phyloP scores from a whole-genome alignment of 2,888 invertebrate genomes.

The Trachelus tabidus region DNA sequence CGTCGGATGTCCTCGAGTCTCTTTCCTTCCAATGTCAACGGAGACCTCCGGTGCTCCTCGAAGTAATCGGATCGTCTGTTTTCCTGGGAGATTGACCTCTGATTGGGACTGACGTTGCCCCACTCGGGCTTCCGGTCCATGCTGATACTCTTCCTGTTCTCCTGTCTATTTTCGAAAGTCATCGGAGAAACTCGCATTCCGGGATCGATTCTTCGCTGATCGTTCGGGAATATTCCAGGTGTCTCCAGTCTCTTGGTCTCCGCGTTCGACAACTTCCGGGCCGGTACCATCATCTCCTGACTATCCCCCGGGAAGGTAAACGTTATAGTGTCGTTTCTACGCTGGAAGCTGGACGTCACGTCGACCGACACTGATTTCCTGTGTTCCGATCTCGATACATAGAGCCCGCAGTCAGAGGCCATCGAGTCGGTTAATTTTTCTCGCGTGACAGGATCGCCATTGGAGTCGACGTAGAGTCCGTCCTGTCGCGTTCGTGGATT shows the following conservation, averaged over 20 bases:
- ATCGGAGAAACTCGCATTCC: conserved; percentile 55
- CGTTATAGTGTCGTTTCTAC: conserved; percentile 58
- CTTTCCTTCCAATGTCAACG: conserved; percentile 58
- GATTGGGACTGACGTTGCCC: conserved; percentile 59
- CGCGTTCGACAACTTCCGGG: conserved; percentile 22
- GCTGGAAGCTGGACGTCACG: conserved; percentile 53
- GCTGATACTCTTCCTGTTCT: conserved; percentile 49
- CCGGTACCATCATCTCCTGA: conserved; percentile 15
- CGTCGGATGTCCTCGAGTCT: conserved; percentile 57
- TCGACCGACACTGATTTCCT: conserved; percentile 59
- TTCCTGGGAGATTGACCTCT: conserved; percentile 53
- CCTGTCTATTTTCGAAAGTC: conserved; percentile 53
- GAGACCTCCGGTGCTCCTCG: conserved; percentile 60
- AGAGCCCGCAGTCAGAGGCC: conserved; percentile 48
- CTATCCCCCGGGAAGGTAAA: conserved; percentile 58
- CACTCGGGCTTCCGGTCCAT: conserved; percentile 56
- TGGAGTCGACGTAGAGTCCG: conserved; percentile 58
- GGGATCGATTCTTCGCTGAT: conserved; percentile 52
- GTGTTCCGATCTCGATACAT: conserved; percentile 56
- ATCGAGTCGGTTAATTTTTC: conserved; percentile 47
- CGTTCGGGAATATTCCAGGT: conserved; percentile 44
- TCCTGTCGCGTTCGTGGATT: conserved; percentile 61
- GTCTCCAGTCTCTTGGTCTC: conserved; percentile 50
- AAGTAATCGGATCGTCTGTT: conserved; percentile 61
- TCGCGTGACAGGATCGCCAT: conserved; percentile 45